Base-by-base conservation (phyloP, 2,797 vertebrate genomes). In the Channa striata region DNA sequence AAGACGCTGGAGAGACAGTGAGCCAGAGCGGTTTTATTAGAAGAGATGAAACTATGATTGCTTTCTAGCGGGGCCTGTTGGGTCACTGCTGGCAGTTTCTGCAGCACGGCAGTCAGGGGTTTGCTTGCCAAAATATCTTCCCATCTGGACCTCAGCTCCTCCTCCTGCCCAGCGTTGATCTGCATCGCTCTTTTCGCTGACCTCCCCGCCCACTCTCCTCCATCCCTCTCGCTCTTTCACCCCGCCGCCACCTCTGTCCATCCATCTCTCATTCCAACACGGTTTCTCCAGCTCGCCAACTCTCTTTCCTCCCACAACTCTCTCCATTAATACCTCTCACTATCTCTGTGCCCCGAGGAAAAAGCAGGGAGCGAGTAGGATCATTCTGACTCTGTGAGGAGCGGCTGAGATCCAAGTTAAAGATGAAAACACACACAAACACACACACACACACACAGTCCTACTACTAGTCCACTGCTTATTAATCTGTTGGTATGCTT, bases 301-400 rank as follows among this genome's bases (percentile, higher is more conserved):
- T 47, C 58, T 56, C 69, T 63, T 64, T 73, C 82, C 83, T 89
- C 84, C 86, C 86, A 83, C 87, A 52, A 17, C 72, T 83, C 82
- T 79, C 60, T 82, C 81, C 77, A 72, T 85, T 80, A 82, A 81
- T 73, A 72, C 66, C 65, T 78, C 67, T 84, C 78, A 71, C 75
- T 58, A 72, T 78, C 73, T 86, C 48, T 1, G 13, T 47, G 72
- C 76, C 87, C 81, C 1, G 61, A 89, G 83, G 87, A 83, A 19
- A 72, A 61, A 77, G 68, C 80, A 81, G 53, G 37, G 52, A 87
- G 78, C 44, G 82, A 84, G 85, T 76, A 75, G 72, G 81, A 78
- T 85, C 80, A 57, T 59, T 62, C 20, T 12, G 52, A 73, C 61
- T 73, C 49, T 40, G 65, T 9, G 64, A 69, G 65, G 48, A 75